Evolutionary conservation across 2,888 invertebrate genomes (phyloP).

Genomic region (Apodemia mormo): DNA sequence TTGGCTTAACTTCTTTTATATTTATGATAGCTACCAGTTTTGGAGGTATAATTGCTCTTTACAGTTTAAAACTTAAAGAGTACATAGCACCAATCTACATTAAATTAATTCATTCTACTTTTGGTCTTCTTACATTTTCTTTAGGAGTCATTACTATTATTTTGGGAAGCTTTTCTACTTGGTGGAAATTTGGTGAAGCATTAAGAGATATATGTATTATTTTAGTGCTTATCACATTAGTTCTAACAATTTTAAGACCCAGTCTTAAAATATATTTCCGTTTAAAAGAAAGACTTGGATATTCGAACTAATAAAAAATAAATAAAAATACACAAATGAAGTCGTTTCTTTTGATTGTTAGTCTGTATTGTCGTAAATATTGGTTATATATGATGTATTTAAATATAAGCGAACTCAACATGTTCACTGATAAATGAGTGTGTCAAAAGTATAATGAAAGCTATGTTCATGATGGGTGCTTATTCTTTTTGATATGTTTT

Average conservation of each 20-base stretch:
- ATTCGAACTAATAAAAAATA: slow-evolving; percentile 49
- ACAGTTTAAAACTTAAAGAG: slow-evolving; percentile 69
- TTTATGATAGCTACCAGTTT: slow-evolving; percentile 64
- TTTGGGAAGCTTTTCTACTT: slow-evolving; percentile 63
- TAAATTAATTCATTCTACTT: slow-evolving; percentile 68
- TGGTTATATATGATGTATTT: neutral
- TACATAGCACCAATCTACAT: slow-evolving; percentile 72
- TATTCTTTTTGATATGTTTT: neutral
- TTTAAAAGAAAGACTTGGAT: slow-evolving; percentile 68
- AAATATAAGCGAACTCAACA: neutral
- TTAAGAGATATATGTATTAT: slow-evolving; percentile 58
- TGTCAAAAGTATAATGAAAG: neutral
- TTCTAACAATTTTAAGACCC: slow-evolving; percentile 68
- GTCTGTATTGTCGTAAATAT: neutral
- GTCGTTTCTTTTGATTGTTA: neutral
- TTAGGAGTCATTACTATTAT: slow-evolving; percentile 67
- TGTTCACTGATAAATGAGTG: too few species aligned
- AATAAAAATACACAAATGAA: neutral
- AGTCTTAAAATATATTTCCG: slow-evolving; percentile 72
- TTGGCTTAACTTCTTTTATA: slow-evolving; percentile 67
- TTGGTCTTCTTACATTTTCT: slow-evolving; percentile 65
- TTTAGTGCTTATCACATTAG: slow-evolving; percentile 59
- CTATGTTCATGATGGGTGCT: neutral
- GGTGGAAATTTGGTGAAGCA: slow-evolving; percentile 68
- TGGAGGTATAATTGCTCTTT: slow-evolving; percentile 71